Evolutionary conservation across 2,797 vertebrate genomes (phyloP).

Genomic region (Acipenser transmontanus): DNA sequence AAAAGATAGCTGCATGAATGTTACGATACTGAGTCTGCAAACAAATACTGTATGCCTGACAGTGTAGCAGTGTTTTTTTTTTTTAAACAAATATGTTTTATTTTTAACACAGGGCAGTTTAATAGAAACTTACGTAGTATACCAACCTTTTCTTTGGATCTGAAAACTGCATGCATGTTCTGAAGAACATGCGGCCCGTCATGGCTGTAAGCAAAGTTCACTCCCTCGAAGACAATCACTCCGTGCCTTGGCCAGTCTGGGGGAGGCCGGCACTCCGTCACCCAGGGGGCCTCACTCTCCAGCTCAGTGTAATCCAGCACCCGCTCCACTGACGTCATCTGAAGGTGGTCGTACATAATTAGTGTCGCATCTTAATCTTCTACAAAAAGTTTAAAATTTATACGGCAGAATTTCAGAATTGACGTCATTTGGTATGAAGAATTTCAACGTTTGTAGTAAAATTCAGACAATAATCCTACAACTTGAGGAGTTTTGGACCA

Average conservation of each 20-base stretch:
- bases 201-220: constrained; percentile 81
- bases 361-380: neutral
- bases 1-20: neutral
- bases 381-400: neutral
- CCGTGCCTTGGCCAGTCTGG: constrained; percentile 78
- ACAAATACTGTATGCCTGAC: constrained; percentile 13
- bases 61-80: too few species aligned
- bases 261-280: constrained; percentile 67
- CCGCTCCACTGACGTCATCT: constrained; percentile 92
- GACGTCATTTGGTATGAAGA: too few species aligned
- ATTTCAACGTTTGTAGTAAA: too few species aligned
- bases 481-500: too few species aligned
- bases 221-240: constrained; percentile 77
- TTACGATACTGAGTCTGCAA: neutral
- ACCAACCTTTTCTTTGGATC: constrained; percentile 80
- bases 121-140: neutral
- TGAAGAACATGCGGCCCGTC: constrained; percentile 77
- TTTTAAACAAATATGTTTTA: constrained; percentile 24
- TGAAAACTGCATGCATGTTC: constrained; percentile 75
- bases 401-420: too few species aligned
- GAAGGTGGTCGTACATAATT: constrained; percentile 11
- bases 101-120: too few species aligned
- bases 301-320: constrained; percentile 88
- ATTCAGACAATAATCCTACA: too few species aligned
- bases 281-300: constrained; percentile 87